phyloP scores from a whole-genome alignment of 2,888 invertebrate species.

The Crematogaster levior region DNA sequence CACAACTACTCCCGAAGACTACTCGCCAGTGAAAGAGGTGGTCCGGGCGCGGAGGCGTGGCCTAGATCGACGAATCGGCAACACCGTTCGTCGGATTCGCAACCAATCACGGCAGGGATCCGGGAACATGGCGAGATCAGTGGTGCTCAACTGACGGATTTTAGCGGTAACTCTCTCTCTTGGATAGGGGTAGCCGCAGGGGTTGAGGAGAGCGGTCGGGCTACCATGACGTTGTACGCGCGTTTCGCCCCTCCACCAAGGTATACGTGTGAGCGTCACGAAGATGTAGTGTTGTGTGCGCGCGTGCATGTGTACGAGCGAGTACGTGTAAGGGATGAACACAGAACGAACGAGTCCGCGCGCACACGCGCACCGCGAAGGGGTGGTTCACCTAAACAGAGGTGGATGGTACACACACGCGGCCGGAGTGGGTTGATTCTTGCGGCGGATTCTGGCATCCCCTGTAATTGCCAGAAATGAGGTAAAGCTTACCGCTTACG shows the following conservation, averaged over 20 bases:
- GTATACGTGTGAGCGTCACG: conserved; percentile 39
- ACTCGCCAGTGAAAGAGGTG: conserved; percentile 71
- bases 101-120: conserved; percentile 75
- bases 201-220: conserved; percentile 65
- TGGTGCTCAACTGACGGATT: conserved; percentile 78
- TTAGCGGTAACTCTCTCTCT: conserved; percentile 57
- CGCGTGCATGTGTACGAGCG: conserved; percentile 3
- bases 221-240: conserved; percentile 70
- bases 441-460: conserved; percentile 84
- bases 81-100: conserved; percentile 32
- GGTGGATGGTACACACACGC: conserved; percentile 47
- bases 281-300: not conserved
- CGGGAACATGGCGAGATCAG: conserved; percentile 84
- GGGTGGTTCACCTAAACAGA: conserved; percentile 62
- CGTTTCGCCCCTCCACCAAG: conserved; percentile 44
- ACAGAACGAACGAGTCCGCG: conserved; percentile 52
- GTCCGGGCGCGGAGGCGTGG: conserved; percentile 76
- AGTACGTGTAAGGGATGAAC: conserved; percentile 23
- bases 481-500: conserved; percentile 82
- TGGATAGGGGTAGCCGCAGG: conserved; percentile 68
- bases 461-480: conserved; percentile 85
- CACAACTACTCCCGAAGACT: conserved; percentile 69
- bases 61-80: conserved; percentile 73
- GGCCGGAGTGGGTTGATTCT: conserved; percentile 81
- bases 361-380: conserved; percentile 56